Conservation (phyloP, 2,797 vertebrate genomes). For the Pristis pectinata region DNA sequence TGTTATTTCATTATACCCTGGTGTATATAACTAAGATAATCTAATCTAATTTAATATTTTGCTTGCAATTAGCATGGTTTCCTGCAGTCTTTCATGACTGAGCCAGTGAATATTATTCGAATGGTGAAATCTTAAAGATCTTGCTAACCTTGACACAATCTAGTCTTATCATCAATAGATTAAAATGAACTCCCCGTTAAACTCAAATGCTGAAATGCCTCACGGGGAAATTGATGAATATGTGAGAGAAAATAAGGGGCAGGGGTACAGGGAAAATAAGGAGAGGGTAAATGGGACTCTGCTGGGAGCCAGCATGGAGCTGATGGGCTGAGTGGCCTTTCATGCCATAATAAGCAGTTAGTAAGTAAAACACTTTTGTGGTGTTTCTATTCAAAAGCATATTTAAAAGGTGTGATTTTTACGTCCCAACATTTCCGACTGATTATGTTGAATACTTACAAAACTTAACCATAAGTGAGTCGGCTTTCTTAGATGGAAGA, state of each 20-base stretch:
- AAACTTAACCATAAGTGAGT: background rate
- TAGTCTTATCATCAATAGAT: background rate
- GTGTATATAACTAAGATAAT: no score
- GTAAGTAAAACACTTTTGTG: background rate
- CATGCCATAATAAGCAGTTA: no score
- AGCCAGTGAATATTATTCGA: no score
- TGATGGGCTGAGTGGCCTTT: no score
- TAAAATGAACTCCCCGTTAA: background rate
- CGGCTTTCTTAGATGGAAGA: background rate
- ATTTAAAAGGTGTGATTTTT: background rate
- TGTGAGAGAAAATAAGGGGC: no score
- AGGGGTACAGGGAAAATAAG: no score
- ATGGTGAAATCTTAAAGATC: no score
- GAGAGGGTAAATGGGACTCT: no score
- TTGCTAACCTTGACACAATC: background rate
- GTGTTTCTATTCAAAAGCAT: background rate
- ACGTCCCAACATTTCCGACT: background rate
- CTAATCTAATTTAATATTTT: background rate
- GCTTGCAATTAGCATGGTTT: background rate
- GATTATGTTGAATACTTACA: background rate
- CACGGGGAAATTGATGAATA: no score
- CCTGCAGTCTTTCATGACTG: background rate
- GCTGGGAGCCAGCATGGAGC: no score
- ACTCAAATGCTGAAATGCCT: no score
- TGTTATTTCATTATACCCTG: no score